A percentile compares a stretch with the other conserved stretches of the same genome.
phyloP scores from a whole-genome alignment of 2,888 invertebrate genomes.

The Coremacera marginata region DNA sequence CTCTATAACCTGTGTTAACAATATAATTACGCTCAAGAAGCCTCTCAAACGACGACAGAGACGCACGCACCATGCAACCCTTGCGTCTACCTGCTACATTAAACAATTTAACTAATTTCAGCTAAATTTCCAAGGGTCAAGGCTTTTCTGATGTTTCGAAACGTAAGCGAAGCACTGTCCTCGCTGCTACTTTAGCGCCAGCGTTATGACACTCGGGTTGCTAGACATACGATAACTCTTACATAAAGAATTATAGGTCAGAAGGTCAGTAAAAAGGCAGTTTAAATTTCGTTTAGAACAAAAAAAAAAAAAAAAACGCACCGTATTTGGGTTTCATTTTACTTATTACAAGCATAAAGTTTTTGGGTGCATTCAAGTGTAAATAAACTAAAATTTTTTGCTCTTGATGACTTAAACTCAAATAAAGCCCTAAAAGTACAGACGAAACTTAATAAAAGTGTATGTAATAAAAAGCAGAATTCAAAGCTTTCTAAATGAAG shows the following conservation, averaged over 20 bases:
- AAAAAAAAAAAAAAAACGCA: neutral
- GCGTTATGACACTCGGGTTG: neutral
- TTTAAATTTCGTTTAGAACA: neutral
- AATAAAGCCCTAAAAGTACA: too few species aligned
- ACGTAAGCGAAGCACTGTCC: neutral
- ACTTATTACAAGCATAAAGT: neutral
- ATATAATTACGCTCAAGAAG: too few species aligned
- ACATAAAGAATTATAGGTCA: slow-evolving; percentile 8
- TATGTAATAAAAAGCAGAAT: too few species aligned
- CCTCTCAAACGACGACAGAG: too few species aligned
- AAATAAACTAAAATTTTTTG: neutral
- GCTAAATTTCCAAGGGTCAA: neutral
- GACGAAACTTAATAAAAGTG: too few species aligned
- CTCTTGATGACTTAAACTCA: too few species aligned
- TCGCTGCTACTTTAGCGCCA: neutral
- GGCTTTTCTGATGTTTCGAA: neutral
- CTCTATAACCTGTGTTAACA: too few species aligned
- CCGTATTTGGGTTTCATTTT: slow-evolving; percentile 7
- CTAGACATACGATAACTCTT: neutral
- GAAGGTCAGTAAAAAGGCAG: neutral
- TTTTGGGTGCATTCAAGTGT: neutral
- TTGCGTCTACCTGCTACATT: too few species aligned
- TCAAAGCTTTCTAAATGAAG: too few species aligned
- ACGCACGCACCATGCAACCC: too few species aligned
- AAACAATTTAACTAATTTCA: too few species aligned